Evolutionary conservation across 1,140 invertebrate genomes (phyloP), one percentile per base, ranked within the genome.

Genomic region (Monomorium pharaonis): DNA sequence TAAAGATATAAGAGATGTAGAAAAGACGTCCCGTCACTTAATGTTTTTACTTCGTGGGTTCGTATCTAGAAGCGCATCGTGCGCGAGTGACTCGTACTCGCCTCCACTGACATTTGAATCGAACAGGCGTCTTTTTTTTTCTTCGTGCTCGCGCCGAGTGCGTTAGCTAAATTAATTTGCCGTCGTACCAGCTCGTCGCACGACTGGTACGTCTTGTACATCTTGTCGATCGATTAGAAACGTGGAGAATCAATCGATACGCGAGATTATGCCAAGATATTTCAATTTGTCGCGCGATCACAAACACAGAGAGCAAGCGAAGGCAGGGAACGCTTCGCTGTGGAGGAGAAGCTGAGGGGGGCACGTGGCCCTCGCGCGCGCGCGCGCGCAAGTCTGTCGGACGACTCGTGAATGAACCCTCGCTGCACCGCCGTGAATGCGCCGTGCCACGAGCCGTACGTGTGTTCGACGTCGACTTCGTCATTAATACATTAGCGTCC

Each of bases 401-500:
- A 72, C 51, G 37, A 74, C 67, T 83, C 78, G 78, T 83, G 78
- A 83, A 83, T 83, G 78, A 83, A 83, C 67, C 51, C 67, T 83
- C 78, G 78, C 76, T 44, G 76, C 27, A n/a, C 12, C 42, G 58
- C 51, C 67, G 76, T 80, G 62, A 80, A 80, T 80, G 67, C 37
- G 14, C 37, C 67, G 37, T 56, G 65, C 51, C 33, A 51, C 63
- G 65, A 80, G 47, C 49, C 62, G 63, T 18, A 14, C 9, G 14
- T 18, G n/a, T 21, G n/a, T 72, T 24, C n/a, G 21, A 30, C 33
- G 37, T 33, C 27, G 49, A 44, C 47, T 81, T 70, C 18, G 18
- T 80, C 54, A 70, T 81, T 81, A 81, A 81, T 70, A 56, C 33
- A 70, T 81, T 37, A 5, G 37, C 24, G 58, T 44, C 37, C 30